These are phyloP conservation scores for Recurvirostra avosetta DNA, from an alignment of 2,113 vertebrate species.

Conservation along the genomic window DNA sequence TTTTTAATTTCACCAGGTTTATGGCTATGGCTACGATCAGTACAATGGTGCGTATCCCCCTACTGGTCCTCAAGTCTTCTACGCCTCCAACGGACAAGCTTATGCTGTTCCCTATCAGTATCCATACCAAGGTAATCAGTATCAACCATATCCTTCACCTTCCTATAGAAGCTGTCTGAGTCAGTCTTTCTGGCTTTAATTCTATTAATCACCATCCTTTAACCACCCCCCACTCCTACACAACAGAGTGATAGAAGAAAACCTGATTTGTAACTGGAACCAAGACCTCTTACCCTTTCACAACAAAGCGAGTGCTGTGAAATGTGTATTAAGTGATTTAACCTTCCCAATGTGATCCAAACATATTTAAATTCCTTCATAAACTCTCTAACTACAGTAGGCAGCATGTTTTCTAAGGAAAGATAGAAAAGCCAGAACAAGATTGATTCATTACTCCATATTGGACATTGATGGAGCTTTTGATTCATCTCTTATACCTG, in stretches of 20 bases:
- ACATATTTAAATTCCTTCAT: not conserved
- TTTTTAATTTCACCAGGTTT: constrained; percentile 57
- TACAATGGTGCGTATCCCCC: constrained; percentile 64
- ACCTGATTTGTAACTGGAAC: not conserved
- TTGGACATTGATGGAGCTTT: not conserved
- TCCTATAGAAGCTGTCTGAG: not conserved
- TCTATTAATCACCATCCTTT: not conserved
- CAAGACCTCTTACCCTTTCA: not conserved
- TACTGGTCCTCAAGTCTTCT: constrained; percentile 68
- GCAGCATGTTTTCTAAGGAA: not conserved
- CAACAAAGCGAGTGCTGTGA: not conserved
- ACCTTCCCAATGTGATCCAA: not conserved
- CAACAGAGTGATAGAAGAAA: not conserved
- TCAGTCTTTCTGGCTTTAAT: not conserved
- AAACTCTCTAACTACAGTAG: not conserved
- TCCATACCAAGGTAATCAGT: constrained; percentile 72
- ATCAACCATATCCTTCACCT: not conserved
- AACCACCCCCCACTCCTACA: not conserved
- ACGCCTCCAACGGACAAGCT: constrained; percentile 73
- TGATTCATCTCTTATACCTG: not conserved
- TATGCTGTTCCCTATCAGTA: constrained; percentile 76
- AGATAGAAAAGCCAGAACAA: not conserved
- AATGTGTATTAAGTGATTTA: not conserved
- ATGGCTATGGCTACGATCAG: constrained; percentile 74
- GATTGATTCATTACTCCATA: not conserved